These are phyloP conservation scores for Diaprepes abbreviatus DNA, from an alignment of 2,888 invertebrate genomes.

Conservation along the genomic window DNA sequence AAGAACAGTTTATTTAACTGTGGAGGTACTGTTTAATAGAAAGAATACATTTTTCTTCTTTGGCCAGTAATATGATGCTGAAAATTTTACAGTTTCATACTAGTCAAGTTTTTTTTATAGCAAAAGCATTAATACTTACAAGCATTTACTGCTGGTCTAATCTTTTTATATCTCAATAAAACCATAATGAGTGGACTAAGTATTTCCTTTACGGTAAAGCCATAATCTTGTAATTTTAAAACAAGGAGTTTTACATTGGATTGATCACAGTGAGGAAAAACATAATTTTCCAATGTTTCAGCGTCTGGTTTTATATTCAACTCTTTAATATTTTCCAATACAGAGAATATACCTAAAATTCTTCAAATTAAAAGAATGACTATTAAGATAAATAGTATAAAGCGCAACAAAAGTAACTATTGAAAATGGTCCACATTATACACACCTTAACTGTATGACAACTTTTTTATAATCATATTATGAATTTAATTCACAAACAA, in stretches of 20 bases:
- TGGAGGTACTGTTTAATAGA: too few species aligned
- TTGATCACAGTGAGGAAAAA: conserved; percentile 71
- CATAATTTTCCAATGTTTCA: conserved; percentile 72
- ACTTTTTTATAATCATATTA: conserved; percentile 13
- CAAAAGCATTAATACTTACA: conserved; percentile 65
- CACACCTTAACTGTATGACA: too few species aligned
- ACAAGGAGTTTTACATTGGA: conserved; percentile 69
- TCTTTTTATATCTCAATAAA: conserved; percentile 60
- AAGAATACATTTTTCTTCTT: too few species aligned
- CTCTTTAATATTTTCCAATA: conserved; percentile 70
- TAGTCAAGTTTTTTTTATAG: not conserved
- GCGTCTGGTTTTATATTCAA: conserved; percentile 72
- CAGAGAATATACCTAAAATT: conserved; percentile 70
- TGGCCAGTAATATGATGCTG: too few species aligned
- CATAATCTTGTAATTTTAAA: conserved; percentile 69
- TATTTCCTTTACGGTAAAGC: conserved; percentile 64
- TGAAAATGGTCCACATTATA: too few species aligned
- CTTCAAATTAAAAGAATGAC: conserved; percentile 16
- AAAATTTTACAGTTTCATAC: not conserved
- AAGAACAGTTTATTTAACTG: too few species aligned
- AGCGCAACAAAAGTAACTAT: too few species aligned
- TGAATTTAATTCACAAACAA: too few species aligned
- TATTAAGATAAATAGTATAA: not conserved
- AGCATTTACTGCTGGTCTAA: conserved; percentile 67
- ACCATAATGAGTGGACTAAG: conserved; percentile 70